These are phyloP conservation scores for Parnassius smintheus DNA, from an alignment of 2,888 invertebrate genomes.

Conservation along the genomic window DNA sequence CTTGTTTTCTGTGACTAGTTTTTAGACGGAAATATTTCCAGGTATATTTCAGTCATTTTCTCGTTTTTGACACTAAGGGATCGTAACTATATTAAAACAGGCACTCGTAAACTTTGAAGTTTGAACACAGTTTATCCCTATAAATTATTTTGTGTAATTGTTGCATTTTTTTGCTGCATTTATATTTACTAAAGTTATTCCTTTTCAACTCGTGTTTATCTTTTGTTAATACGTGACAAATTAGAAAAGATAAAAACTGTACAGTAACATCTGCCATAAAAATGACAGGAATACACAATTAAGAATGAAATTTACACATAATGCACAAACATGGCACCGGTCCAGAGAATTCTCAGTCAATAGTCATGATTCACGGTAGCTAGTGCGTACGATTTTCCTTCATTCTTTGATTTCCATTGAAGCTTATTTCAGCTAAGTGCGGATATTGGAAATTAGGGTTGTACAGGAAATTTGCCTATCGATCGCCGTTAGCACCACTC, in stretches of 20 bases:
- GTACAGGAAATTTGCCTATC: slow-evolving; percentile 70
- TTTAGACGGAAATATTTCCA: too few relatives aligned
- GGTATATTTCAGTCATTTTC: too few relatives aligned
- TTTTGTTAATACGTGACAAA: background rate
- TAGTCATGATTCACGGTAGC: slow-evolving; percentile 24
- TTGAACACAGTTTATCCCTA: too few relatives aligned
- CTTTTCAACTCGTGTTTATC: too few relatives aligned
- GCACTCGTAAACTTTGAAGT: too few relatives aligned
- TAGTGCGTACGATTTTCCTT: slow-evolving; percentile 20
- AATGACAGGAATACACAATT: slow-evolving; percentile 19
- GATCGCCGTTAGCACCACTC: slow-evolving; percentile 57
- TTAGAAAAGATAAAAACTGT: slow-evolving; percentile 10
- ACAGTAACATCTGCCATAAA: slow-evolving; percentile 17
- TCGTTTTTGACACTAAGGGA: too few relatives aligned
- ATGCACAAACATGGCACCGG: slow-evolving; percentile 25
- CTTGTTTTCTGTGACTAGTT: too few relatives aligned
- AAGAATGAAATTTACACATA: slow-evolving; percentile 24
- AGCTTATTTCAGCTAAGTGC: slow-evolving; percentile 47
- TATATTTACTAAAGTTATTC: too few relatives aligned
- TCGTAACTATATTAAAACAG: too few relatives aligned
- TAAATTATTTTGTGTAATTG: too few relatives aligned
- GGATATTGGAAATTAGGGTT: slow-evolving; percentile 78
- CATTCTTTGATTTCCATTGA: slow-evolving; percentile 29
- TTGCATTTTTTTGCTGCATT: too few relatives aligned
- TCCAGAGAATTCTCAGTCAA: slow-evolving; percentile 25